phyloP scores from a whole-genome alignment of 2,888 invertebrate genomes.

The Neoitamus cyanurus region DNA sequence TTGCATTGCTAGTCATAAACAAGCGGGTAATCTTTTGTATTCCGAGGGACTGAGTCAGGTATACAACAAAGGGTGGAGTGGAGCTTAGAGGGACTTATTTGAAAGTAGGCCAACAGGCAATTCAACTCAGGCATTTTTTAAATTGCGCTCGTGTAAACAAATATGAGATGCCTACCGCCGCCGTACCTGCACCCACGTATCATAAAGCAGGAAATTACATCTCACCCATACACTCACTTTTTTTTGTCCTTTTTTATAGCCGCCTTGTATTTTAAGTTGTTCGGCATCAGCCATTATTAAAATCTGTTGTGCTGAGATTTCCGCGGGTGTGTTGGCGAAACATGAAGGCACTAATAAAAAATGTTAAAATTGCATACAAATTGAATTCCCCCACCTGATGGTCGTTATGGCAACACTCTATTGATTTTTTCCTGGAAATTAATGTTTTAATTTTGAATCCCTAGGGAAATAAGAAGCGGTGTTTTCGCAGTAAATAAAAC shows the following conservation, averaged over 20 bases:
- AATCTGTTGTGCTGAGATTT: not conserved
- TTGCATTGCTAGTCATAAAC: no score
- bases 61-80: not conserved
- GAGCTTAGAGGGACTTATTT: not conserved
- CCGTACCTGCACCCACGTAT: not conserved
- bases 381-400: not conserved
- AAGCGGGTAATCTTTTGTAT: not conserved
- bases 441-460: not conserved
- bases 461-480: not conserved
- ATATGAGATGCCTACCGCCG: not conserved
- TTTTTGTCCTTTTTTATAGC: not conserved
- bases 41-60: not conserved
- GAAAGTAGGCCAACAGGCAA: not conserved
- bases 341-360: not conserved
- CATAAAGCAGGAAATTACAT: not conserved
- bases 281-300: not conserved
- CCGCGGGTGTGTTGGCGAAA: not conserved
- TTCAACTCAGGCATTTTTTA: not conserved
- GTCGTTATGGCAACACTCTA: not conserved
- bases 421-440: not conserved
- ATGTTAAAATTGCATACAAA: not conserved
- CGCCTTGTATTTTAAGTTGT: not conserved
- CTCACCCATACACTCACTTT: not conserved
- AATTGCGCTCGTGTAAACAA: not conserved
- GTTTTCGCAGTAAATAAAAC: not conserved